A percentile compares a stretch with the other conserved stretches of the same genome.
phyloP scores from a whole-genome alignment of 1,140 invertebrate species.

The Bathynomus jamesi region DNA sequence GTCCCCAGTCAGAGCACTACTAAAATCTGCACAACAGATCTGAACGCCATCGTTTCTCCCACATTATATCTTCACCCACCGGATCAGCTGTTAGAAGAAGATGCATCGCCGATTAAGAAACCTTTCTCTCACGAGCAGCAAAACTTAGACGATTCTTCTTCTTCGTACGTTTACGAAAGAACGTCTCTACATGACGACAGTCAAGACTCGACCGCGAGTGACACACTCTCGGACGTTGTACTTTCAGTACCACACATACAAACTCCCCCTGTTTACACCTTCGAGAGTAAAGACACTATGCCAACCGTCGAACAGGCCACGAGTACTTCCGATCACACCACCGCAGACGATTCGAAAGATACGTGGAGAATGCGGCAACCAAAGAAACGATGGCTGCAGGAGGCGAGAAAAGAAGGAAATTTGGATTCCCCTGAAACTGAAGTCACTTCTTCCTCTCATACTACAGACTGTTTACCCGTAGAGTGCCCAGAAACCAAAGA shows the following conservation, averaged over 20 bases:
- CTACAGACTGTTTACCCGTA: conserved; percentile 1
- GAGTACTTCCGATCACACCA: not conserved
- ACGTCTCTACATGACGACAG: not conserved
- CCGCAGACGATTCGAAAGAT: conserved; percentile 13
- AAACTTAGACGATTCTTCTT: not conserved
- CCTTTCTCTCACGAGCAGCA: not conserved
- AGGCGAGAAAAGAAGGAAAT: conserved; percentile 48
- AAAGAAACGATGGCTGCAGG: conserved; percentile 56
- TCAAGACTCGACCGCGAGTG: not conserved
- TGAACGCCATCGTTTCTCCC: not conserved
- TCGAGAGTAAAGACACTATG: not conserved
- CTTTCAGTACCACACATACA: not conserved
- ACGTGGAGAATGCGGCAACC: conserved; percentile 46
- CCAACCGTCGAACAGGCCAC: not conserved
- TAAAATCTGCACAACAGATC: conserved; percentile 1
- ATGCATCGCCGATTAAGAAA: not conserved
- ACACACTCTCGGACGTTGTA: not conserved
- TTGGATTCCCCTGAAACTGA: conserved; percentile 5
- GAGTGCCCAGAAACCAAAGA: conserved; percentile 45
- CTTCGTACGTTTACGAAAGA: not conserved
- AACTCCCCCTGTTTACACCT: not conserved
- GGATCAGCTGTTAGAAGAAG: conserved; percentile 17
- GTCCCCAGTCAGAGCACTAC: not conserved
- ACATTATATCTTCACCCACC: conserved; percentile 7
- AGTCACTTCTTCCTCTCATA: conserved; percentile 11